A percentile compares a stretch with the other conserved stretches of the same genome.
Conservation (phyloP, 2,888 invertebrate species). For the Ophion costatus region DNA sequence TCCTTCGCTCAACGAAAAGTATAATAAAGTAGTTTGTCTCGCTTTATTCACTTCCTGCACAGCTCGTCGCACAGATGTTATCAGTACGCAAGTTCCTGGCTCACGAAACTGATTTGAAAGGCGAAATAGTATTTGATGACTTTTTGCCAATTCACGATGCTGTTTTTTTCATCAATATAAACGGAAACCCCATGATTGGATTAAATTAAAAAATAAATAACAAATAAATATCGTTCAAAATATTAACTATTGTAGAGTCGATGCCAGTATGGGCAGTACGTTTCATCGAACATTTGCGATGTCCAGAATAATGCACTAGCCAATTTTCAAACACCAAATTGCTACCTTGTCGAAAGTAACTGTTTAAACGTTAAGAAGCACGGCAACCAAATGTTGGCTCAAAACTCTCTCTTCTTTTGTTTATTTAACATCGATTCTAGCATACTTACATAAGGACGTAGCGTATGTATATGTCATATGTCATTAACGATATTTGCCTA, state of each 20-base stretch:
- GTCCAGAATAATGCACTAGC: too few species aligned
- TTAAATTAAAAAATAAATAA: background rate
- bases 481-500: constrained; percentile 62
- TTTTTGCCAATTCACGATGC: background rate
- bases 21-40: constrained; percentile 26
- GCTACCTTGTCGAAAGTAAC: too few species aligned
- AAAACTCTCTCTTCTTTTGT: constrained; percentile 13
- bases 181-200: background rate
- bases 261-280: too few species aligned
- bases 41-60: background rate
- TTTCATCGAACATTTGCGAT: too few species aligned
- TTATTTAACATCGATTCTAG: constrained; percentile 14
- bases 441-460: constrained; percentile 22
- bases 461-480: constrained; percentile 60
- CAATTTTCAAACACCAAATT: too few species aligned
- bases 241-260: background rate
- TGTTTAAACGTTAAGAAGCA: background rate
- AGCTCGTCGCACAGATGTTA: background rate
- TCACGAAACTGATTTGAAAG: background rate
- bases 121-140: background rate
- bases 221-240: background rate
- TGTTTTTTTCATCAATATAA: background rate
- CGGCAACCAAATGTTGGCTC: constrained; percentile 44
- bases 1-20: constrained; percentile 20
- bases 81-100: background rate